Base-by-base conservation (phyloP, 2,113 vertebrate genomes). In the Saimiri boliviensis region DNA sequence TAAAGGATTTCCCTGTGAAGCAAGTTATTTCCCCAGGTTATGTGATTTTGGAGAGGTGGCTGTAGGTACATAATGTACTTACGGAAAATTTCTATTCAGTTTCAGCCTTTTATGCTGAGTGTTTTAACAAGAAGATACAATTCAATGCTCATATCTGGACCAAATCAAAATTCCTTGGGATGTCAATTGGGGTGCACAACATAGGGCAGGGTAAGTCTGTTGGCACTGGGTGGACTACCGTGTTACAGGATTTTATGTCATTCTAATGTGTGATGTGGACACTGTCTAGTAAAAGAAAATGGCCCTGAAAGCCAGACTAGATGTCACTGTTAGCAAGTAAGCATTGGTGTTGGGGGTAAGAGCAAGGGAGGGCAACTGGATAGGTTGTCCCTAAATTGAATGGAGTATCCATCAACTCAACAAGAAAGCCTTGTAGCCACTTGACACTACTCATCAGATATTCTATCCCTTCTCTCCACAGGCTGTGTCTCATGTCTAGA, bases 61-160 rank as follows among this genome's bases (percentile, higher is more conserved):
- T 77, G 5, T 83, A 63, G 56, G 45, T 95, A 1, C 63, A 19
- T 30, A 80, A 56, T 84, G 2, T 10, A 56, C 87, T 94, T 73
- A 96, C 7, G 47, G 42, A 73, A 95, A 95, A 93, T 92, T 94
- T 95, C 80, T 95, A 1, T 94, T 93, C 95, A 99, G 99, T 99
- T 99, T 99, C 99, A 99, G 99, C 99, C 52, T 99, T 99, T 98
- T 99, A 99, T 1, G 99, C 99, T 1, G 99, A 99, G 98, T 99
- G 99, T 98, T 99, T 99, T 97, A 99, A 95, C 97, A 99, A 99
- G 98, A 99, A 99, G 98, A 99, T 99, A 98, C 99, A 99, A 98
- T 99, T 99, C 99, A 99, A 99, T 74, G 99, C 99, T 97, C 99
- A 99, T 98, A 99, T 99, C 98, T 99, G 99, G 99, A 99, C 99